phyloP scores from a whole-genome alignment of 2,113 vertebrate genomes.

The Martes martes region DNA sequence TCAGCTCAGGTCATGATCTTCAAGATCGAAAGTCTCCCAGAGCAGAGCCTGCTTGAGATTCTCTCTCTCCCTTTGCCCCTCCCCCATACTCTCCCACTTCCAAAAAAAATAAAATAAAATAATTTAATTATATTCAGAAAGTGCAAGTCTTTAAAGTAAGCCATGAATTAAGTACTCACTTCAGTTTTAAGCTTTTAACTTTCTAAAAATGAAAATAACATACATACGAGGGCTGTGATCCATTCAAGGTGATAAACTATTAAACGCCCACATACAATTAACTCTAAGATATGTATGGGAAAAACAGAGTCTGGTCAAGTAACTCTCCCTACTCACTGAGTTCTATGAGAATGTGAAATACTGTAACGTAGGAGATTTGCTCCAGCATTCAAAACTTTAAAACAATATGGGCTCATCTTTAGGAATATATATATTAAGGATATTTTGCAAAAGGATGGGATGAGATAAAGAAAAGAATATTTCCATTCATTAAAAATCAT shows the following conservation, averaged over 20 bases:
- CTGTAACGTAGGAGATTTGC: not conserved
- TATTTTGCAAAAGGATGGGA: not conserved
- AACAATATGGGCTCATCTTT: not conserved
- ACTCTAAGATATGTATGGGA: not conserved
- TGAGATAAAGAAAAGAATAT: not conserved
- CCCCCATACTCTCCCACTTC: not conserved
- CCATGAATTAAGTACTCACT: slow-evolving; percentile 21
- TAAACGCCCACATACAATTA: not conserved
- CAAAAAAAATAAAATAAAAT: too few relatives aligned
- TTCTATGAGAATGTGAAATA: slow-evolving; percentile 1
- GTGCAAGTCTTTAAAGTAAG: slow-evolving; percentile 3
- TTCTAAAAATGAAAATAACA: slow-evolving; percentile 35
- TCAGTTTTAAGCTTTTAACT: slow-evolving; percentile 22
- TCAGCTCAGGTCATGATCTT: not conserved
- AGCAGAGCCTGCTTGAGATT: not conserved
- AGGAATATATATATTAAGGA: not conserved
- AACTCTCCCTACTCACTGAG: not conserved
- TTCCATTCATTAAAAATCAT: slow-evolving; percentile 3
- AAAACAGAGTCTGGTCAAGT: not conserved
- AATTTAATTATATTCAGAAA: slow-evolving; percentile 7
- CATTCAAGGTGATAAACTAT: slow-evolving; percentile 22
- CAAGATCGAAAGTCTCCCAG: not conserved
- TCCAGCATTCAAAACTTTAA: not conserved
- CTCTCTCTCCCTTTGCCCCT: not conserved
- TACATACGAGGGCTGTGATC: not conserved